These are phyloP conservation scores for Periophthalmodon schlosseri DNA, from an alignment of 2,113 vertebrate species.

Conservation along the genomic window DNA sequence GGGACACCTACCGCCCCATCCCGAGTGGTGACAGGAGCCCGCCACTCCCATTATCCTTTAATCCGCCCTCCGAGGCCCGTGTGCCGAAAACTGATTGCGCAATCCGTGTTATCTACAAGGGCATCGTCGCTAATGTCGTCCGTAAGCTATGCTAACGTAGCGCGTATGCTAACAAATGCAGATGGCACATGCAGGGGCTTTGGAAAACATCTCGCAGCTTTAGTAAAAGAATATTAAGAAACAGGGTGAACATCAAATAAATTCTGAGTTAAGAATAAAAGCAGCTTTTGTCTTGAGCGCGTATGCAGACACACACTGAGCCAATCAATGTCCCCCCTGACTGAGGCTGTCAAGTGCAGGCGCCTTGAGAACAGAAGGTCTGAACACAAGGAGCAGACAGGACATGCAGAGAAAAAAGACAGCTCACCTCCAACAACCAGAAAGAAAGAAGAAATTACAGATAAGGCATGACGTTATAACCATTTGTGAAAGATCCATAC, in stretches of 20 bases:
- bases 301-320: constrained; percentile 32
- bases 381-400: constrained; percentile 23
- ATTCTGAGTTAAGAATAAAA: not conserved
- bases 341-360: constrained; percentile 19
- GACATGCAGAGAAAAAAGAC: not conserved
- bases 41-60: constrained; percentile 65
- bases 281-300: not conserved
- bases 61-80: constrained; percentile 70
- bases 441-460: constrained; percentile 45
- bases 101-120: constrained; percentile 71
- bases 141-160: constrained; percentile 30
- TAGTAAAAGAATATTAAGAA: not conserved
- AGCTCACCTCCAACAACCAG: constrained; percentile 42
- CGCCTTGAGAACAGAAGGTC: constrained; percentile 47
- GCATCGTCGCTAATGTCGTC: constrained; percentile 58
- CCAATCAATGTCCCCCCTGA: constrained; percentile 56
- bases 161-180: constrained; percentile 18
- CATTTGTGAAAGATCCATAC: too few species aligned
- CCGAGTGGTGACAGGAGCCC: constrained; percentile 41
- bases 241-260: not conserved
- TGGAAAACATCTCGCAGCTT: not conserved
- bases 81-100: constrained; percentile 74
- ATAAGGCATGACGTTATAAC: not conserved
- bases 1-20: constrained; percentile 24
- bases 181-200: not conserved